Conservation (phyloP, 2,113 vertebrate species). For the Crotalus helleri region DNA sequence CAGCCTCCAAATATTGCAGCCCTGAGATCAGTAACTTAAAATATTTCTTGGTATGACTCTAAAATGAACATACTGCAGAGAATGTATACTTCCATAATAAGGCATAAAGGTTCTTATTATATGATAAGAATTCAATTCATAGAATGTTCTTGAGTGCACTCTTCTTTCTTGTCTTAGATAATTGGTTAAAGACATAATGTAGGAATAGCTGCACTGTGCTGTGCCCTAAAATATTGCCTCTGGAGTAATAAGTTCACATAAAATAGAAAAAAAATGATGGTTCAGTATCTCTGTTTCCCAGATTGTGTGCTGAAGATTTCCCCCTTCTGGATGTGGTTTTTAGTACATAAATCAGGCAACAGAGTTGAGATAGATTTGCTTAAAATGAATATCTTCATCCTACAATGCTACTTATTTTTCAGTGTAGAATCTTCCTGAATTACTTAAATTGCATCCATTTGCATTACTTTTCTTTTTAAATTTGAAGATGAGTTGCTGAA, state of each 20-base stretch:
- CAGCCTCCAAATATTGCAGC: background rate
- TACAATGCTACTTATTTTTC: background rate
- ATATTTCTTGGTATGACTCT: background rate
- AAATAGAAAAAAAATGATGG: background rate
- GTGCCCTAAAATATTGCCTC: background rate
- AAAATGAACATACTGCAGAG: background rate
- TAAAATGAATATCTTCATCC: background rate
- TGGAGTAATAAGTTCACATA: background rate
- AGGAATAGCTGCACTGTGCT: background rate
- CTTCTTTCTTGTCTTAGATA: background rate
- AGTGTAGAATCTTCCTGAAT: background rate
- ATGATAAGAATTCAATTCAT: no score
- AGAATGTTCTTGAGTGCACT: background rate
- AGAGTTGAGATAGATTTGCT: background rate
- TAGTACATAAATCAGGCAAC: background rate
- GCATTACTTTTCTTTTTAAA: slow-evolving; percentile 23
- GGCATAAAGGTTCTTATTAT: background rate
- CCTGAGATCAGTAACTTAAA: background rate
- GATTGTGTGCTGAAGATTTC: background rate
- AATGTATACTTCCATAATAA: background rate
- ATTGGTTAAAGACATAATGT: background rate
- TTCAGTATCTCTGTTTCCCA: background rate
- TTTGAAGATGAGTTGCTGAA: background rate
- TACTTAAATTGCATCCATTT: slow-evolving; percentile 16
- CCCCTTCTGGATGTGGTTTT: background rate